These are phyloP conservation scores for Nephrotoma guestfalica DNA, from an alignment of 2,888 invertebrate species.

Conservation along the genomic window DNA sequence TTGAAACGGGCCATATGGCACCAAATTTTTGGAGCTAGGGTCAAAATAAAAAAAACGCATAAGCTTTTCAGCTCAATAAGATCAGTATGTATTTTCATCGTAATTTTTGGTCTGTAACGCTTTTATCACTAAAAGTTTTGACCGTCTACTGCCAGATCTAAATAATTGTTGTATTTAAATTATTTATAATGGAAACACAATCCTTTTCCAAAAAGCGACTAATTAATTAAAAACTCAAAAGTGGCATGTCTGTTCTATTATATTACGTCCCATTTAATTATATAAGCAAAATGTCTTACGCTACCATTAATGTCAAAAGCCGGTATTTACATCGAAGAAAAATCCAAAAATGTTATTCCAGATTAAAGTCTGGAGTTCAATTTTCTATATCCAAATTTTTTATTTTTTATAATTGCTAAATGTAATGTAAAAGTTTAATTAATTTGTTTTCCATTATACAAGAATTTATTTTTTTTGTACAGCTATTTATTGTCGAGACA, in stretches of 20 bases:
- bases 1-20: too few species aligned
- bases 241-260: background rate
- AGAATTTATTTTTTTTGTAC: background rate
- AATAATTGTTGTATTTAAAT: background rate
- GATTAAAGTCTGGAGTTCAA: background rate
- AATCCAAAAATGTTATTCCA: background rate
- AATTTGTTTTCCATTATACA: background rate
- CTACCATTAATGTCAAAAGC: background rate
- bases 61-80: too few species aligned
- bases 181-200: background rate
- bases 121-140: too few species aligned
- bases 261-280: background rate
- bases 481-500: background rate
- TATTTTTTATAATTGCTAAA: background rate
- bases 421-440: background rate
- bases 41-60: too few species aligned
- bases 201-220: background rate
- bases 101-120: too few species aligned
- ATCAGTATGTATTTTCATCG: too few species aligned
- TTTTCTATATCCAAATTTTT: background rate
- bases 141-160: too few species aligned
- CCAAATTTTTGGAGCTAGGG: too few species aligned
- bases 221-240: background rate
- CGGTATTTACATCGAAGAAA: background rate
- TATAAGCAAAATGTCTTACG: background rate